Percentiles rank a stretch among this genome's conserved stretches.
Evolutionary conservation across 2,113 vertebrate genomes (phyloP).

Genomic region (Dicaeum eximium): DNA sequence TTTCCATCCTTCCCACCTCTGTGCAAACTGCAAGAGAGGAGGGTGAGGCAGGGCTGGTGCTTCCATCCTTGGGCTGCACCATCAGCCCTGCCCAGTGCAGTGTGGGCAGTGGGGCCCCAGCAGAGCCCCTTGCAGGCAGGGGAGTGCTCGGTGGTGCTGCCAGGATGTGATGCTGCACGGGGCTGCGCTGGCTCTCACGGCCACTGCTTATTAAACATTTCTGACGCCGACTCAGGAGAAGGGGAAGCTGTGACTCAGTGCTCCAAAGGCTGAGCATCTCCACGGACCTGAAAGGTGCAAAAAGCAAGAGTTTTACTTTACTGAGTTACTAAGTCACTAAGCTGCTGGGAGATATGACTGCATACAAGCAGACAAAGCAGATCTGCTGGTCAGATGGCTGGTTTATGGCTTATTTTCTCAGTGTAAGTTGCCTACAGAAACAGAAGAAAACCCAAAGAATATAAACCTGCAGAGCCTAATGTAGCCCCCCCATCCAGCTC

Average conservation of each 20-base stretch:
- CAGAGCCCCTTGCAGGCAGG: not conserved
- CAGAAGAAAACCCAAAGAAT: not conserved
- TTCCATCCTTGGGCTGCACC: not conserved
- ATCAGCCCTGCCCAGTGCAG: not conserved
- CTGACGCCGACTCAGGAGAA: not conserved
- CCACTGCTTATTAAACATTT: not conserved
- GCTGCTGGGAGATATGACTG: not conserved
- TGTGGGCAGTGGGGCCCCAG: not conserved
- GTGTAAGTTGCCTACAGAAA: not conserved
- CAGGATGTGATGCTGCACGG: not conserved
- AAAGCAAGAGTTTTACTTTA: slow-evolving; percentile 37
- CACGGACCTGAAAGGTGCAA: not conserved
- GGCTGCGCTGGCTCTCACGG: not conserved
- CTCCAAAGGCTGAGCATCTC: not conserved
- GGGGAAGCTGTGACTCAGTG: not conserved
- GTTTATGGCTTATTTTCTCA: not conserved
- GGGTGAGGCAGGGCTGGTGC: not conserved
- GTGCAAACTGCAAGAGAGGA: not conserved
- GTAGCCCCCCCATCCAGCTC: not conserved
- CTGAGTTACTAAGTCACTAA: slow-evolving; percentile 45
- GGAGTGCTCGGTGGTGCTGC: not conserved
- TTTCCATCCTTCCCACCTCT: not conserved
- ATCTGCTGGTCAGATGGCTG: not conserved
- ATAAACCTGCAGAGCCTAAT: not conserved
- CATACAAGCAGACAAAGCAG: not conserved